These are phyloP conservation scores for Magallana gigas DNA, from an alignment of 1,140 invertebrate genomes.

Conservation along the genomic window DNA sequence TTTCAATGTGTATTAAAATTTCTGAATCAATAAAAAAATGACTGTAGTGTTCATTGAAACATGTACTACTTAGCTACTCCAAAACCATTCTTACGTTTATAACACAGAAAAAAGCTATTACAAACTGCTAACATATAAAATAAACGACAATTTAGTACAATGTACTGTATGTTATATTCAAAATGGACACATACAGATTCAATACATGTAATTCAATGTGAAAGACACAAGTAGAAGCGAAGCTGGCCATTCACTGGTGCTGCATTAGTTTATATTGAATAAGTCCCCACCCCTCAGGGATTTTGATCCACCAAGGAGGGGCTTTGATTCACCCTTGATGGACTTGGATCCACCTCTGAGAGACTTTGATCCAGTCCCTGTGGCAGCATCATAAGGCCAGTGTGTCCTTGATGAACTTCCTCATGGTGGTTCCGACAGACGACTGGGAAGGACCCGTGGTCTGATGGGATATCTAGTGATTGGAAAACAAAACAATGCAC, in stretches of 20 bases:
- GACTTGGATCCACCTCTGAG: too few relatives aligned
- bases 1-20: too few relatives aligned
- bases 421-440: constrained; percentile 86
- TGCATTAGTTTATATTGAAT: not conserved
- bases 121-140: not conserved
- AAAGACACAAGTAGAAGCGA: constrained; percentile 17
- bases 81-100: not conserved
- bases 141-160: too few relatives aligned
- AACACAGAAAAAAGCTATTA: not conserved
- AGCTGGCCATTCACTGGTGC: not conserved
- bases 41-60: not conserved
- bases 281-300: not conserved
- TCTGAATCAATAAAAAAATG: not conserved
- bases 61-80: not conserved
- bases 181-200: too few relatives aligned
- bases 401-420: constrained; percentile 94
- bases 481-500: too few relatives aligned
- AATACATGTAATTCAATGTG: not conserved
- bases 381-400: constrained; percentile 81
- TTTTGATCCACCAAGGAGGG: too few relatives aligned
- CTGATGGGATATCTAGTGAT: constrained; percentile 70
- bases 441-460: constrained; percentile 71
- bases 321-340: too few relatives aligned
- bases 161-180: too few relatives aligned
- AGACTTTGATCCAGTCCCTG: not conserved